Conservation (phyloP, 2,888 invertebrate species). For the Beris chalybata region DNA sequence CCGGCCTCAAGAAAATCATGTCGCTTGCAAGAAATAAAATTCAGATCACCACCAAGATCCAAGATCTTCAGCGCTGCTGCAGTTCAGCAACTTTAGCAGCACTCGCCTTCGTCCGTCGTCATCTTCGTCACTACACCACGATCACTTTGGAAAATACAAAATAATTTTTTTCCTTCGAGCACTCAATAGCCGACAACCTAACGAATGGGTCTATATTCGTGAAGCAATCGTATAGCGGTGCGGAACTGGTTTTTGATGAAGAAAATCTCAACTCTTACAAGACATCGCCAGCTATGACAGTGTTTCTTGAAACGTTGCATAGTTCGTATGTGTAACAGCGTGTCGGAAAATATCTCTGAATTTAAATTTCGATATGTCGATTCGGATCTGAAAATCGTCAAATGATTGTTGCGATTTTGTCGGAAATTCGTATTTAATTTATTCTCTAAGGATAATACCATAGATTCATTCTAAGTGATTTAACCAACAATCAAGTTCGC, state of each 20-base stretch:
- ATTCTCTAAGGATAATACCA: too few species aligned
- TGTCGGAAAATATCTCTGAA: constrained; percentile 1
- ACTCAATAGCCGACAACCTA: constrained; percentile 1
- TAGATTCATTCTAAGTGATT: too few species aligned
- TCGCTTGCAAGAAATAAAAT: too few species aligned
- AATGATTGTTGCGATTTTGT: too few species aligned
- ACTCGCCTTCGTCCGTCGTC: background rate
- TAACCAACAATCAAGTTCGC: background rate
- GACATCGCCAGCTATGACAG: constrained; percentile 18
- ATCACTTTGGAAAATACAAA: constrained; percentile 13
- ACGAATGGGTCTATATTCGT: constrained; percentile 5
- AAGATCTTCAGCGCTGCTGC: background rate
- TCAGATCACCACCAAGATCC: too few species aligned
- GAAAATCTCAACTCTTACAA: constrained; percentile 13
- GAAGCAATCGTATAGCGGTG: constrained; percentile 7
- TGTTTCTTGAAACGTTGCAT: constrained; percentile 32
- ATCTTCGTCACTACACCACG: background rate
- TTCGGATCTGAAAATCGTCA: too few species aligned
- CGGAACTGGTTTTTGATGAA: constrained; percentile 24
- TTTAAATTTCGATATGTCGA: too few species aligned
- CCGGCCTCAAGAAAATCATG: too few species aligned
- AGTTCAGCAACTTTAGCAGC: constrained; percentile 16
- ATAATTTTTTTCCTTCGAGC: background rate
- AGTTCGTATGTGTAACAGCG: constrained; percentile 25
- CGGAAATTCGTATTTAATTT: too few species aligned